Conservation (phyloP, 2,113 vertebrate species). For the Theristicus caerulescens region DNA sequence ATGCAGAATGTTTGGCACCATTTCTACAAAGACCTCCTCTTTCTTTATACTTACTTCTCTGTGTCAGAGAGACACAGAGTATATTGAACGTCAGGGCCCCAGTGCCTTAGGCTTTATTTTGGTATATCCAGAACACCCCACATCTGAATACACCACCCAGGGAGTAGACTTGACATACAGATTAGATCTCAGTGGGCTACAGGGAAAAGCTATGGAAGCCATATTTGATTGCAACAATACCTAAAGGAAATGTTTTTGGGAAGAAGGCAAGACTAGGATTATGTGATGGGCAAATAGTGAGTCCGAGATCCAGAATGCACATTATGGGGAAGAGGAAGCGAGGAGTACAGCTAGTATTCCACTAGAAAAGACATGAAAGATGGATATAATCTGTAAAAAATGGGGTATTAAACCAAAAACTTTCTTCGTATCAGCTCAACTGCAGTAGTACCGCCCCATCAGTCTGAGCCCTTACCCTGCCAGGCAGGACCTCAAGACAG, state of each 20-base stretch:
- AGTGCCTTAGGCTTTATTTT: not conserved
- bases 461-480: not conserved
- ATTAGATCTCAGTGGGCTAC: not conserved
- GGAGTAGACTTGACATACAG: not conserved
- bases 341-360: not conserved
- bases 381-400: not conserved
- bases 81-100: too few relatives aligned
- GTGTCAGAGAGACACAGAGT: not conserved
- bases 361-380: not conserved
- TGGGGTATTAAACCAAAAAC: not conserved
- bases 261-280: not conserved
- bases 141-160: not conserved
- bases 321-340: fast-evolving
- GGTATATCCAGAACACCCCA: not conserved
- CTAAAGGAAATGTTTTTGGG: not conserved
- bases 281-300: not conserved
- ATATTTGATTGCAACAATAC: not conserved
- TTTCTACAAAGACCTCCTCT: not conserved
- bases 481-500: fast-evolving
- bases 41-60: not conserved
- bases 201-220: not conserved
- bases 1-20: not conserved
- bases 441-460: not conserved
- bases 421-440: not conserved
- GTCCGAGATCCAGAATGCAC: not conserved